A percentile compares a stretch with the other conserved stretches of the same genome.
phyloP scores from a whole-genome alignment of 2,113 vertebrate genomes.

The Aspiorhynchus laticeps region DNA sequence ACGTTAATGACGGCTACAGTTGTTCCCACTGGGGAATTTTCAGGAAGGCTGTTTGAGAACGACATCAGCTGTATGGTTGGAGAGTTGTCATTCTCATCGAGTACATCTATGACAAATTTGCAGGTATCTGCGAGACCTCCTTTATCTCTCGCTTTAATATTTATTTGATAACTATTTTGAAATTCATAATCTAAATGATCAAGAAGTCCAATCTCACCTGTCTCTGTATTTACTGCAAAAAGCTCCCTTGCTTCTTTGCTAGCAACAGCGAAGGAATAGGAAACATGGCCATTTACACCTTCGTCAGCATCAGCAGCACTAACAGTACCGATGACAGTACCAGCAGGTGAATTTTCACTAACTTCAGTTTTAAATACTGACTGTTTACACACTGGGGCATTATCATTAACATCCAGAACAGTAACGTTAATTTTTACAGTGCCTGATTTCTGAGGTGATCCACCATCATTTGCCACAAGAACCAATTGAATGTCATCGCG shows the following conservation, averaged over 20 bases:
- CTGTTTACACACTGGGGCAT: constrained; percentile 68
- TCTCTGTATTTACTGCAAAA: constrained; percentile 70
- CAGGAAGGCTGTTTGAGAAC: constrained; percentile 66
- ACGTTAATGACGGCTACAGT: constrained; percentile 72
- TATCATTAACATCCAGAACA: constrained; percentile 74
- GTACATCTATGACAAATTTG: constrained; percentile 68
- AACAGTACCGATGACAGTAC: constrained; percentile 62
- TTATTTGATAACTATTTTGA: constrained; percentile 58
- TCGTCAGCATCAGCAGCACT: constrained; percentile 69
- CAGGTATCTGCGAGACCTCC: constrained; percentile 64
- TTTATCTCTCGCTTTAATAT: constrained; percentile 66
- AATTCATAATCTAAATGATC: constrained; percentile 69
- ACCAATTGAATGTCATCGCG: constrained; percentile 62
- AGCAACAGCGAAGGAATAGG: constrained; percentile 58
- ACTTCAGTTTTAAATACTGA: constrained; percentile 68
- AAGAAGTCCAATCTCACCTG: constrained; percentile 69
- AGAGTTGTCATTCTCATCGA: constrained; percentile 73
- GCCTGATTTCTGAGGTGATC: constrained; percentile 70
- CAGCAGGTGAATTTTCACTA: constrained; percentile 61
- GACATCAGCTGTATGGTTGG: constrained; percentile 73
- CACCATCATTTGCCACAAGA: constrained; percentile 71
- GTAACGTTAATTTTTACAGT: constrained; percentile 66
- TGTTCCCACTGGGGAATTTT: constrained; percentile 69
- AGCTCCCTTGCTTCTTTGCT: constrained; percentile 50
- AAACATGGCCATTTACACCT: constrained; percentile 65